Conservation (phyloP, 2,888 invertebrate genomes). For the Anthoptus insignis region DNA sequence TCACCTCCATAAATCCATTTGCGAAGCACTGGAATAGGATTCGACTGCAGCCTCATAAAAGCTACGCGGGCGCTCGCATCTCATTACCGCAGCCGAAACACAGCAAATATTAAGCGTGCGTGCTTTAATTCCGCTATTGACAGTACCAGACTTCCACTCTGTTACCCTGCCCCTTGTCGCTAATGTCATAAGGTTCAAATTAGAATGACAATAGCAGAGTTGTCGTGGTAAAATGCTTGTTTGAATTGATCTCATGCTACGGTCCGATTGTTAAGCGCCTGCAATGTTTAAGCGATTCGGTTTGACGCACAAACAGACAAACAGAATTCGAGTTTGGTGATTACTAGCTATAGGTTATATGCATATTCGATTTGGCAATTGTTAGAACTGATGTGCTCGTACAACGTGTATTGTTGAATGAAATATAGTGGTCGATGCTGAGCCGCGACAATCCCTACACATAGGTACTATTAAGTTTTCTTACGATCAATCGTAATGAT, state of each 20-base stretch:
- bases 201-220: slow-evolving; percentile 31
- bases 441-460: no score
- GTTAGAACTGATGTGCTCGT: no score
- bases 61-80: slow-evolving; percentile 54
- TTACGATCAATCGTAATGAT: no score
- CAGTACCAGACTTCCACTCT: slow-evolving; percentile 35
- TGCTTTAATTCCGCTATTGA: slow-evolving; percentile 68
- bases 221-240: slow-evolving; percentile 38
- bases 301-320: slow-evolving; percentile 57
- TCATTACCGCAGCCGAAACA: slow-evolving; percentile 65
- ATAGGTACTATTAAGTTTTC: no score
- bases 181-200: slow-evolving; percentile 37
- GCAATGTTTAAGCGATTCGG: slow-evolving; percentile 60
- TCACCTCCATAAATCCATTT: slow-evolving; percentile 22
- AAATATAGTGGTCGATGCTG: no score
- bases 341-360: slow-evolving; percentile 51
- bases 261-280: slow-evolving; percentile 58
- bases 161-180: slow-evolving; percentile 11
- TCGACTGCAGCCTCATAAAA: slow-evolving; percentile 39
- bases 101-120: slow-evolving; percentile 65
- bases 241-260: slow-evolving; percentile 54
- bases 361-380: not conserved
- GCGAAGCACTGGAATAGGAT: slow-evolving; percentile 31
- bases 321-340: slow-evolving; percentile 57
- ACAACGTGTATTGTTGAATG: no score